phyloP scores from a whole-genome alignment of 2,888 invertebrate species.

The Chorisops tibialis region DNA sequence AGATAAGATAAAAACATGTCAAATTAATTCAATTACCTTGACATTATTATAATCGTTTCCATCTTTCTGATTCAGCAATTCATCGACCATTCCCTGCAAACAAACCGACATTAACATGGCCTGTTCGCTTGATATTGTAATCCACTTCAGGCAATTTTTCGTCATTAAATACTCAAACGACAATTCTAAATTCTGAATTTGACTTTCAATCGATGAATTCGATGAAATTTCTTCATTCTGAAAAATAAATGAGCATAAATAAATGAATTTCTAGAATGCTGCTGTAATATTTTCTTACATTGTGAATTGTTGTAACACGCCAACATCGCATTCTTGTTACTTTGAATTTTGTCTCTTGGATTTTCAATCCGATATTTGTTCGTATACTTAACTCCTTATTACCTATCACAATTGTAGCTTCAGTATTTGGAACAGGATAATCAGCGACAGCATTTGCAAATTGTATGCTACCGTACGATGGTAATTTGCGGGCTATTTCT shows the following conservation, averaged over 20 bases:
- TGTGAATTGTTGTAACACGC: conserved; percentile 84
- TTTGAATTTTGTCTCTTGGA: conserved; percentile 83
- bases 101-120: conserved; percentile 95
- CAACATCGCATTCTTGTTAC: conserved; percentile 96
- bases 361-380: conserved; percentile 57
- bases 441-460: conserved; percentile 73
- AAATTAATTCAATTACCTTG: conserved; percentile 24
- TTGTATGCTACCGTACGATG: conserved; percentile 86
- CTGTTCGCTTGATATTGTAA: conserved; percentile 85
- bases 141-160: conserved; percentile 90
- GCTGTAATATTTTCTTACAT: conserved; percentile 60
- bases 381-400: conserved; percentile 80
- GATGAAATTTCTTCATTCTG: conserved; percentile 34
- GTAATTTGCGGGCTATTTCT: conserved; percentile 75
- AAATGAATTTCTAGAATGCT: background rate
- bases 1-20: no score
- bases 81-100: conserved; percentile 93
- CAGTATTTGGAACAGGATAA: conserved; percentile 67
- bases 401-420: conserved; percentile 76
- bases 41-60: conserved; percentile 56
- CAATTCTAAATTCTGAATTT: conserved; percentile 62
- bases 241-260: conserved; percentile 8
- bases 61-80: conserved; percentile 73
- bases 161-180: conserved; percentile 94
- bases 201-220: conserved; percentile 34